Evolutionary conservation across 1,140 invertebrate genomes (phyloP).

Genomic region (Dendrolimus kikuchii): DNA sequence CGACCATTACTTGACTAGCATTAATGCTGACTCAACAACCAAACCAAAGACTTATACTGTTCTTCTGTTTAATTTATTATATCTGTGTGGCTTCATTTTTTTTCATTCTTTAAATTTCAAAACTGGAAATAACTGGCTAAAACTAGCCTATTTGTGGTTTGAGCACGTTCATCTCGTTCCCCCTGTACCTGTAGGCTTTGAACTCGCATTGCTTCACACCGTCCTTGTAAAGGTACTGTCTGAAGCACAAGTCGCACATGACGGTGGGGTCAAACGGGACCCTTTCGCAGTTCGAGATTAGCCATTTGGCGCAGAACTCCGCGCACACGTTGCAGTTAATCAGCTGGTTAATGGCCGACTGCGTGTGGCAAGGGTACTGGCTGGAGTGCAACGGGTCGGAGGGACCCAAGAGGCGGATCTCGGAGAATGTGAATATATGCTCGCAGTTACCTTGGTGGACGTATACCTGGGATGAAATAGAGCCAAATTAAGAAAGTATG

Average conservation of each 20-base stretch:
- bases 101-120: no score
- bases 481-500: not conserved
- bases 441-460: slow-evolving; percentile 92
- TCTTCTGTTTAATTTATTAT: no score
- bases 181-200: slow-evolving; percentile 56
- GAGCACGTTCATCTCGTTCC: slow-evolving; percentile 40
- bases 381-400: slow-evolving; percentile 59
- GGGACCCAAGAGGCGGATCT: slow-evolving; percentile 74
- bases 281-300: slow-evolving; percentile 72
- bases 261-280: slow-evolving; percentile 79
- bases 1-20: no score
- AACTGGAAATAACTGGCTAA: no score
- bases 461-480: slow-evolving; percentile 78
- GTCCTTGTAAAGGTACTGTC: slow-evolving; percentile 77
- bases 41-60: no score
- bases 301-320: slow-evolving; percentile 72
- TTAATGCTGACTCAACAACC: no score
- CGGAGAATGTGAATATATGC: slow-evolving; percentile 86
- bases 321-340: slow-evolving; percentile 59
- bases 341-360: slow-evolving; percentile 49
- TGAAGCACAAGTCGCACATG: slow-evolving; percentile 78
- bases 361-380: slow-evolving; percentile 72
- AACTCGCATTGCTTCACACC: slow-evolving; percentile 74
- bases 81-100: no score
- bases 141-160: slow-evolving; percentile 20